A percentile compares a stretch with the other conserved stretches of the same genome.
Conservation (phyloP, 2,113 vertebrate genomes). For the Chaetodon auriga region DNA sequence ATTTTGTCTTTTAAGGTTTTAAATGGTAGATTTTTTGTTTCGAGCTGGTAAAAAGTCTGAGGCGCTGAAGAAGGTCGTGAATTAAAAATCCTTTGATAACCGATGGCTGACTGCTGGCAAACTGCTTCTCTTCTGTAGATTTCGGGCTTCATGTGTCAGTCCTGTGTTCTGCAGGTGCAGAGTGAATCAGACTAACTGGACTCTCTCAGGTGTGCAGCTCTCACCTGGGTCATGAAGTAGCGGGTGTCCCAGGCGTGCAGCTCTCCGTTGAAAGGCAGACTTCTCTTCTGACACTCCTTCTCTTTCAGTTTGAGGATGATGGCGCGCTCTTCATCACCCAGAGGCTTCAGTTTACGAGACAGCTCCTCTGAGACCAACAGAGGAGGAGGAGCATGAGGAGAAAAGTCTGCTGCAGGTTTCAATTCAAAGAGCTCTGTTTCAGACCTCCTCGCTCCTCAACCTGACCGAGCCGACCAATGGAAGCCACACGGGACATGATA, state of each 20-base stretch:
- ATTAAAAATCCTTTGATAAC: too few relatives aligned
- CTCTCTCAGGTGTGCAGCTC: slow-evolving; percentile 68
- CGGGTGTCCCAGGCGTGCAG: slow-evolving; percentile 97
- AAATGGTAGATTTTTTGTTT: too few relatives aligned
- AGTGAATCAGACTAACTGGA: too few relatives aligned
- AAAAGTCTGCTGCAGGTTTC: too few relatives aligned
- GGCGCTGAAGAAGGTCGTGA: too few relatives aligned
- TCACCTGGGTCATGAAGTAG: slow-evolving; percentile 98
- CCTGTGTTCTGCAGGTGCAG: too few relatives aligned
- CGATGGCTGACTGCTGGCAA: too few relatives aligned
- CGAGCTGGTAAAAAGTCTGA: too few relatives aligned
- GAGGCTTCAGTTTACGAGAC: slow-evolving; percentile 89
- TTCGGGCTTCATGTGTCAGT: too few relatives aligned
- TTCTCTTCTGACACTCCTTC: slow-evolving; percentile 89
- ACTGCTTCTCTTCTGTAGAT: too few relatives aligned
- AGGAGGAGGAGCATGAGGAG: background rate
- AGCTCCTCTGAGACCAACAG: slow-evolving; percentile 89
- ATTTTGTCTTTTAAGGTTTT: too few relatives aligned
- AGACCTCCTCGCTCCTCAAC: background rate
- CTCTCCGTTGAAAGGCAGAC: slow-evolving; percentile 83
- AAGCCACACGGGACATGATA: background rate
- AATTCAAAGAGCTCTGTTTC: too few relatives aligned
- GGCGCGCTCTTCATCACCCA: slow-evolving; percentile 91
- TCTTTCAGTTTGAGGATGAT: slow-evolving; percentile 92
- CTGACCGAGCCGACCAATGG: background rate